A percentile compares a stretch with the other conserved stretches of the same genome.
Conservation (phyloP, 2,888 invertebrate genomes). For the Atherix ibis region DNA sequence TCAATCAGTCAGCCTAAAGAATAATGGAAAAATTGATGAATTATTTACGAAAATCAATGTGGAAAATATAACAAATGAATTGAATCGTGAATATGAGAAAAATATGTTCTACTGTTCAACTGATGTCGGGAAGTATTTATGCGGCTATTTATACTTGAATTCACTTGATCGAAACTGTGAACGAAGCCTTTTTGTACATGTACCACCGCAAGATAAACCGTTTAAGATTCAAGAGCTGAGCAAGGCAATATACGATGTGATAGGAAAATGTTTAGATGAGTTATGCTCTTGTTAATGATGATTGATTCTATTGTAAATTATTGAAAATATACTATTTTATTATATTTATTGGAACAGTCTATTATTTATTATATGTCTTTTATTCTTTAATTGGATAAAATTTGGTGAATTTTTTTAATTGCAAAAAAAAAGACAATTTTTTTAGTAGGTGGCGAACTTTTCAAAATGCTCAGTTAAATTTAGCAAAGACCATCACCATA, state of each 20-base stretch:
- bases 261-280: constrained; percentile 24
- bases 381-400: no score
- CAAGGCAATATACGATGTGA: constrained; percentile 29
- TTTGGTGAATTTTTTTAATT: no score
- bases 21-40: constrained; percentile 16
- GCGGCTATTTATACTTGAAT: constrained; percentile 61
- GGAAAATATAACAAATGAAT: constrained; percentile 31
- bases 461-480: no score
- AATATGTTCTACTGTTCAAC: constrained; percentile 14
- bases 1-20: constrained; percentile 16
- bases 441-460: no score
- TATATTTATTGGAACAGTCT: no score
- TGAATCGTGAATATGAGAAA: constrained; percentile 5
- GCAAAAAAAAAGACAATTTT: no score
- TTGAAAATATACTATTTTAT: no score
- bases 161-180: constrained; percentile 44
- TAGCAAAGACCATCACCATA: no score
- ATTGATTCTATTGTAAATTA: no score
- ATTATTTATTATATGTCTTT: no score
- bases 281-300: no score
- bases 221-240: constrained; percentile 44
- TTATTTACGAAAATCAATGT: constrained; percentile 24
- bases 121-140: constrained; percentile 44
- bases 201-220: constrained; percentile 48
- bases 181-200: constrained; percentile 58